A percentile compares a stretch with the other conserved stretches of the same genome.
phyloP scores from a whole-genome alignment of 2,888 invertebrate species.

The Zaprionus lineosus region DNA sequence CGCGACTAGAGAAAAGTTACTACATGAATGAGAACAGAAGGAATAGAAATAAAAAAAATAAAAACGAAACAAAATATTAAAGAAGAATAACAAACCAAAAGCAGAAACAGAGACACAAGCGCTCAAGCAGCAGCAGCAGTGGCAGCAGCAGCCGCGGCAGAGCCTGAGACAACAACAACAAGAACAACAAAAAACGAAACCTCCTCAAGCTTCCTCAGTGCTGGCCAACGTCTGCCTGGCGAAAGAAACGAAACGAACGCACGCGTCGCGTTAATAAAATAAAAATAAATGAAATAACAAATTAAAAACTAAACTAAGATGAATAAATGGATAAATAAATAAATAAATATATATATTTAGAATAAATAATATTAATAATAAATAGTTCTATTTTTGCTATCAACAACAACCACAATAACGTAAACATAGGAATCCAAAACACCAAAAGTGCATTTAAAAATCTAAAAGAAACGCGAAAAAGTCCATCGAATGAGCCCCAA shows the following conservation, averaged over 20 bases:
- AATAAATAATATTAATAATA: conserved; percentile 38
- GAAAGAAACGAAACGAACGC: conserved; percentile 56
- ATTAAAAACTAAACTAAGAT: conserved; percentile 11
- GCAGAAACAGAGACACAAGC: conserved; percentile 36
- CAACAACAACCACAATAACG: conserved; percentile 26
- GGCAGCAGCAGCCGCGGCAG: too few species aligned
- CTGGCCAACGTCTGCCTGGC: conserved; percentile 52
- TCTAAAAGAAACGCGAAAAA: conserved; percentile 8
- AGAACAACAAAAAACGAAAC: conserved; percentile 23
- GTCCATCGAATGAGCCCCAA: conserved; percentile 22
- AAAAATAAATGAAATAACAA: conserved; percentile 8
- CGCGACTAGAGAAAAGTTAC: conserved; percentile 63
- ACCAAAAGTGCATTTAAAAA: conserved; percentile 72
- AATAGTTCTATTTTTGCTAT: conserved; percentile 63
- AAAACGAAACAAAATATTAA: conserved; percentile 13
- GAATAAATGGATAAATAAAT: conserved; percentile 22
- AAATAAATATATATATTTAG: conserved; percentile 5
- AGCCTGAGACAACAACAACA: conserved; percentile 38
- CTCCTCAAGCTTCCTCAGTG: conserved; percentile 39
- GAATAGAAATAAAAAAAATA: conserved; percentile 24
- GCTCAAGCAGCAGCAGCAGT: too few species aligned
- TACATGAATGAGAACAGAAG: conserved; percentile 34
- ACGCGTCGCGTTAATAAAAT: conserved; percentile 51
- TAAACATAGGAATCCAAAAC: conserved; percentile 32
- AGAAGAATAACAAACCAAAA: conserved; percentile 35